Conservation (phyloP, 2,113 vertebrate genomes). For the Sprattus sprattus region DNA sequence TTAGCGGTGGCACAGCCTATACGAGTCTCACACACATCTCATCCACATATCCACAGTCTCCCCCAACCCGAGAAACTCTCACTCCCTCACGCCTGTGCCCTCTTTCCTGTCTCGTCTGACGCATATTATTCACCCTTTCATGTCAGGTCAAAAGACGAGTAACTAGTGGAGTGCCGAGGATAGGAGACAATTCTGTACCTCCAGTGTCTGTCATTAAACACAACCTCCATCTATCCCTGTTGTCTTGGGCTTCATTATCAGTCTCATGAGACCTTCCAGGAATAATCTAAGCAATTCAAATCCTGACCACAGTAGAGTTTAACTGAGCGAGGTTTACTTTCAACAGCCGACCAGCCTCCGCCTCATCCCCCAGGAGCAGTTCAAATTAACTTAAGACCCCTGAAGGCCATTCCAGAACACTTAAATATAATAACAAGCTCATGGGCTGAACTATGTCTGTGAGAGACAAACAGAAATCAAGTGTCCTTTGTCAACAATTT, state of each 20-base stretch:
- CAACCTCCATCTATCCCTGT: too few relatives aligned
- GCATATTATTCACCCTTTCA: too few relatives aligned
- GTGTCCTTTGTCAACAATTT: neutral
- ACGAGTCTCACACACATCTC: neutral
- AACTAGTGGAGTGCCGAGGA: too few relatives aligned
- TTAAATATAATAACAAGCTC: neutral
- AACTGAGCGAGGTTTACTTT: too few relatives aligned
- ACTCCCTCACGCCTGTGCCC: neutral
- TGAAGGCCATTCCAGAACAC: neutral
- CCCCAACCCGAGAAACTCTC: neutral
- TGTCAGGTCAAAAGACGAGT: too few relatives aligned
- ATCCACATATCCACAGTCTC: neutral
- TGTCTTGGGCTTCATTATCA: too few relatives aligned
- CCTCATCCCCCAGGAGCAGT: neutral
- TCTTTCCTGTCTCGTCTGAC: too few relatives aligned
- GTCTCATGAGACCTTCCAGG: too few relatives aligned
- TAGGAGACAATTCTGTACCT: too few relatives aligned
- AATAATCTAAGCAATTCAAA: neutral
- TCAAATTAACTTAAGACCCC: neutral
- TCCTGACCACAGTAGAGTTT: neutral
- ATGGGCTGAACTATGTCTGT: neutral
- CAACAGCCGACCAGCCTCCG: neutral
- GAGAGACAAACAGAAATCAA: neutral
- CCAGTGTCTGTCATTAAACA: too few relatives aligned
- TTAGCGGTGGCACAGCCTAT: neutral